Evolutionary conservation across 35 echinoderm and acorn worm species (phyloP).

Genomic region (Apostichopus japonicus): DNA sequence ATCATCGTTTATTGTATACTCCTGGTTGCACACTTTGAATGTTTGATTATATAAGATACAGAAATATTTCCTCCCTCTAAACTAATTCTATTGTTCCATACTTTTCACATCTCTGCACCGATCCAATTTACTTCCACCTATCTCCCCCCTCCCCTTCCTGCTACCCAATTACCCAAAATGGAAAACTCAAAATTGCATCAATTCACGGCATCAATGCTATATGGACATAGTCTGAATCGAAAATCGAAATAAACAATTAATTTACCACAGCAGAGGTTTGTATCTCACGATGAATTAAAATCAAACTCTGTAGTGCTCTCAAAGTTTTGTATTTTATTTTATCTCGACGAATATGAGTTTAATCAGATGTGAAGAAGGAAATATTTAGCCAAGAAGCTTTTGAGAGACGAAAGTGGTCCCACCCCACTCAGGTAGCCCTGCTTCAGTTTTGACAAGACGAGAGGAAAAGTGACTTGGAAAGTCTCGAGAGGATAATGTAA

Average conservation of each 20-base stretch:
- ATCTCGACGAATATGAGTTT: not conserved
- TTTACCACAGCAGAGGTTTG: not conserved
- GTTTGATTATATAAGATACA: too few relatives aligned
- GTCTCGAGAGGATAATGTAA: slow-evolving; percentile 33
- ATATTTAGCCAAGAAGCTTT: slow-evolving; percentile 14
- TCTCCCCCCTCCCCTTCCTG: too few relatives aligned
- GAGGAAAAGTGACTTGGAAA: not conserved
- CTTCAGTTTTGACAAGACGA: slow-evolving; percentile 35
- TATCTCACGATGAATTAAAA: not conserved
- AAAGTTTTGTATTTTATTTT: not conserved
- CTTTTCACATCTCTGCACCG: too few relatives aligned
- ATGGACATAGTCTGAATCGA: too few relatives aligned
- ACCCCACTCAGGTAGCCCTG: slow-evolving; percentile 31
- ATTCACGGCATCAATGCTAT: too few relatives aligned
- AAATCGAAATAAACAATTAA: slow-evolving; percentile 9
- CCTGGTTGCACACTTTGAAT: too few relatives aligned
- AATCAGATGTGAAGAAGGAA: slow-evolving; percentile 20
- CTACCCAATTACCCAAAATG: too few relatives aligned
- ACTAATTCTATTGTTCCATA: too few relatives aligned
- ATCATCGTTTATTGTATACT: too few relatives aligned
- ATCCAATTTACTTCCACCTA: too few relatives aligned
- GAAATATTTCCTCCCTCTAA: too few relatives aligned
- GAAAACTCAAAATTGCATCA: too few relatives aligned
- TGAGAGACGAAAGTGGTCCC: slow-evolving; percentile 34
- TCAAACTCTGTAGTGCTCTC: not conserved